Evolutionary conservation across 1,140 invertebrate genomes (phyloP).

Genomic region (Drosophila suzukii): DNA sequence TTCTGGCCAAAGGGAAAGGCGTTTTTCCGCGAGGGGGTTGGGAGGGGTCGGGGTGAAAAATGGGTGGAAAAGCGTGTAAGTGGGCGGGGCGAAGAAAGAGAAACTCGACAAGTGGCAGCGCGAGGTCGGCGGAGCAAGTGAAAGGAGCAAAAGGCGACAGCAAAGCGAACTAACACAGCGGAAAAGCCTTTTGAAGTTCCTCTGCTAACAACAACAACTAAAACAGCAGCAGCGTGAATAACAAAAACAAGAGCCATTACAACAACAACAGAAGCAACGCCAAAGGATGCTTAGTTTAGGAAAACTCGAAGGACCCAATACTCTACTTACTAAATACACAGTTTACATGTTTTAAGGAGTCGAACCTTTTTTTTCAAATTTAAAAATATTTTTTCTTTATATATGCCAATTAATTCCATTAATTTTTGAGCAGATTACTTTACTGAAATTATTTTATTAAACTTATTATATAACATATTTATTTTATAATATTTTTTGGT

Average conservation of each 20-base stretch:
- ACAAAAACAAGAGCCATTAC: constrained; percentile 17
- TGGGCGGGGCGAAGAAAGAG: constrained; percentile 5
- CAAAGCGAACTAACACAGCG: constrained; percentile 65
- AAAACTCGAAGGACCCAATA: constrained; percentile 7
- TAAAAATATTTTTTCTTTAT: too few relatives aligned
- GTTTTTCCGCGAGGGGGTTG: background rate
- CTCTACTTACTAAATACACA: background rate
- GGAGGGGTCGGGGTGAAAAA: background rate
- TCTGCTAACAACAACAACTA: constrained; percentile 42
- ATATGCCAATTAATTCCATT: too few relatives aligned
- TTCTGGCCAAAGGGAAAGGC: constrained; percentile 35
- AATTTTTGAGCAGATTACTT: too few relatives aligned
- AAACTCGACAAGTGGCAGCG: constrained; percentile 61
- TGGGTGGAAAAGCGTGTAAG: constrained; percentile 11
- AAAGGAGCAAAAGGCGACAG: constrained; percentile 66
- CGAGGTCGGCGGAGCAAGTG: constrained; percentile 45
- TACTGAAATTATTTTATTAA: too few relatives aligned
- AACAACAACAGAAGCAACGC: constrained; percentile 1
- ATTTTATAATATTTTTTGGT: background rate
- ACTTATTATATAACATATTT: background rate
- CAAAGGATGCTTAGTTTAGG: background rate
- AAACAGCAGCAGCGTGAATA: constrained; percentile 28
- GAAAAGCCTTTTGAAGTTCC: constrained; percentile 74
- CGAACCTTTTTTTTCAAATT: too few relatives aligned
- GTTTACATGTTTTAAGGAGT: too few relatives aligned